These are phyloP conservation scores for Gastracanthus pulcherrimus DNA, from an alignment of 2,888 invertebrate genomes.

Conservation along the genomic window DNA sequence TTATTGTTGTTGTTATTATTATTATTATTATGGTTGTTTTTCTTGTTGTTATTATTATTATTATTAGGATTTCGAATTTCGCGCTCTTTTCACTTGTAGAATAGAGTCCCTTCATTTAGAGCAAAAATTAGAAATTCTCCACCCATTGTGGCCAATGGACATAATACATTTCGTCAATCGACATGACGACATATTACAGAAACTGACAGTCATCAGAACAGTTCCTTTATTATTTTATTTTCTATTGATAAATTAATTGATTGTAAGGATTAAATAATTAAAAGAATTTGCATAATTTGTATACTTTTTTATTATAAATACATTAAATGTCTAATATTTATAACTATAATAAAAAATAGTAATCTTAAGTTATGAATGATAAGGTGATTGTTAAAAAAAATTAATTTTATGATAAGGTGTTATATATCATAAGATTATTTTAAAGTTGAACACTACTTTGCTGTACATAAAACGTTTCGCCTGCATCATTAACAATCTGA, in stretches of 20 bases:
- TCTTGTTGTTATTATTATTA: too few relatives aligned
- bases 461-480: conserved; percentile 54
- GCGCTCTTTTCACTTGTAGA: too few relatives aligned
- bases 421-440: conserved; percentile 5
- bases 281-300: background rate
- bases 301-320: conserved; percentile 48
- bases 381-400: conserved; percentile 8
- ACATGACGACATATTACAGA: background rate
- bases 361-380: conserved; percentile 40
- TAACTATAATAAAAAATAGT: conserved; percentile 51
- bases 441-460: conserved; percentile 51
- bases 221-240: too few relatives aligned
- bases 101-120: too few relatives aligned
- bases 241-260: conserved; percentile 3
- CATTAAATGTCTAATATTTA: conserved; percentile 36
- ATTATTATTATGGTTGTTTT: too few relatives aligned
- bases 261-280: background rate
- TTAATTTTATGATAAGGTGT: background rate
- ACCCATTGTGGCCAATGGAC: too few relatives aligned
- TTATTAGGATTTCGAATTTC: too few relatives aligned
- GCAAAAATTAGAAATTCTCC: too few relatives aligned
- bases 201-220: background rate
- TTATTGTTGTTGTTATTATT: too few relatives aligned
- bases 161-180: too few relatives aligned
- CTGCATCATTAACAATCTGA: conserved; percentile 54